These are phyloP conservation scores for Protobothrops flavoviridis DNA, from an alignment of 2,113 vertebrate genomes.

Conservation along the genomic window DNA sequence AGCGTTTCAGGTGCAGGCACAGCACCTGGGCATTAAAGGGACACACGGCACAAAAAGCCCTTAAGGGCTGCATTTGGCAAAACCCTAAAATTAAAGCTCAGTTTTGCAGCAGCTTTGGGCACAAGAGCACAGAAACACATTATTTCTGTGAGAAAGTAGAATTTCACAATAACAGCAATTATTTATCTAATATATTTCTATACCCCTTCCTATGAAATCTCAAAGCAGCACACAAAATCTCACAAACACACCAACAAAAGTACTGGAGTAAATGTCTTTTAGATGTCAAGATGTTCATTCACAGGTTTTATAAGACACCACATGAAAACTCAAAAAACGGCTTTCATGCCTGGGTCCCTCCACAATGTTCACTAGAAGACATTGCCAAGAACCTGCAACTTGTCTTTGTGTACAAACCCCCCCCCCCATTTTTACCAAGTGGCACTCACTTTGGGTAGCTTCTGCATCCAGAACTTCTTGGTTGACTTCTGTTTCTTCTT, in stretches of 20 bases:
- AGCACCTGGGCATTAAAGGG: slow-evolving; percentile 77
- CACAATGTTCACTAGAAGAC: neutral
- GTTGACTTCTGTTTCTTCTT: slow-evolving; percentile 98
- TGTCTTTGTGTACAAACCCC: accelerated
- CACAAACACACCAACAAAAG: neutral
- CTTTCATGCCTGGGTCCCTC: neutral
- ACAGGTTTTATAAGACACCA: neutral
- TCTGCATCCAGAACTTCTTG: slow-evolving; percentile 98
- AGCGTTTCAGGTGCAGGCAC: slow-evolving; percentile 96
- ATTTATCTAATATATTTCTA: neutral
- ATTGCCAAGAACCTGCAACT: neutral
- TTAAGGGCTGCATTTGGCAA: accelerated
- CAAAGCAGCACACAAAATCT: neutral
- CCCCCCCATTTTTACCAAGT: neutral
- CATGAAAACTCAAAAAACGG: neutral
- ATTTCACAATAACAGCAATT: neutral
- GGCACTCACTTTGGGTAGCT: slow-evolving; percentile 86
- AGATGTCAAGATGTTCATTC: neutral
- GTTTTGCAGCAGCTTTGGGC: neutral
- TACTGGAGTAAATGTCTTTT: no score
- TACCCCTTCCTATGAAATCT: neutral
- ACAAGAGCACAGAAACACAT: neutral
- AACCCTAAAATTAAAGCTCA: neutral
- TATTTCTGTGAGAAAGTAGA: neutral
- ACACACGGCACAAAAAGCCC: neutral